Evolutionary conservation across 2,888 invertebrate species (phyloP).

Genomic region (Dryobota labecula): DNA sequence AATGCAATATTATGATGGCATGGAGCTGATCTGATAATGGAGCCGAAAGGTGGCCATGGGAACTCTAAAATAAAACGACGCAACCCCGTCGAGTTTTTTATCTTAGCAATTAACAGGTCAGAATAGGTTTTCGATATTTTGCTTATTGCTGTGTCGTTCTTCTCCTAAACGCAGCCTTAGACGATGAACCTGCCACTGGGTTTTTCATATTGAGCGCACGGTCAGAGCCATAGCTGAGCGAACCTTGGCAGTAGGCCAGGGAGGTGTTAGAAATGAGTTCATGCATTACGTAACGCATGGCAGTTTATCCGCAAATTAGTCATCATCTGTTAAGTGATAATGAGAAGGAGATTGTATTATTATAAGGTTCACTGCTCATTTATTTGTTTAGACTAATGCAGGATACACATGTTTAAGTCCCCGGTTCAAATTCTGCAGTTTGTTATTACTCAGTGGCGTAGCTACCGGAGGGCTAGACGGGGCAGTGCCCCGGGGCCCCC

Average conservation of each 20-base stretch:
- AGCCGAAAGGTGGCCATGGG: too few species aligned
- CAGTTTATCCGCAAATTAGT: background rate
- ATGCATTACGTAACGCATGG: slow-evolving; percentile 39
- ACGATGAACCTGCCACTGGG: slow-evolving; percentile 1
- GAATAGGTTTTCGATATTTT: background rate
- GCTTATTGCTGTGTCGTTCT: background rate
- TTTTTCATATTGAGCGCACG: slow-evolving; percentile 31
- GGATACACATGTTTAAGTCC: background rate
- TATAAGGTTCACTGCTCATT: background rate
- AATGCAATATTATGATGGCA: too few species aligned
- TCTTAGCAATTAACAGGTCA: too few species aligned
- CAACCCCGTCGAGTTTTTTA: too few species aligned
- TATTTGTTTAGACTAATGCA: background rate
- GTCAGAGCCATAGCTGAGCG: slow-evolving; percentile 19
- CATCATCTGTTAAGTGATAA: slow-evolving; percentile 1
- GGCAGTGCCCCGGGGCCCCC: too few species aligned
- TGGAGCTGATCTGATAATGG: too few species aligned
- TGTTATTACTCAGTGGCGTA: too few species aligned
- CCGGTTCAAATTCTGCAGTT: background rate
- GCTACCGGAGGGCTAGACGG: too few species aligned
- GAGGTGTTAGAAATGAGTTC: slow-evolving; percentile 49
- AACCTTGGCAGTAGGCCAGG: slow-evolving; percentile 51
- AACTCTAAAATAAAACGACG: too few species aligned
- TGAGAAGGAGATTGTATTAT: background rate
- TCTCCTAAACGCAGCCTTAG: slow-evolving; percentile 4